phyloP scores from a whole-genome alignment of 1,140 invertebrate genomes.

The Drosophila tani region DNA sequence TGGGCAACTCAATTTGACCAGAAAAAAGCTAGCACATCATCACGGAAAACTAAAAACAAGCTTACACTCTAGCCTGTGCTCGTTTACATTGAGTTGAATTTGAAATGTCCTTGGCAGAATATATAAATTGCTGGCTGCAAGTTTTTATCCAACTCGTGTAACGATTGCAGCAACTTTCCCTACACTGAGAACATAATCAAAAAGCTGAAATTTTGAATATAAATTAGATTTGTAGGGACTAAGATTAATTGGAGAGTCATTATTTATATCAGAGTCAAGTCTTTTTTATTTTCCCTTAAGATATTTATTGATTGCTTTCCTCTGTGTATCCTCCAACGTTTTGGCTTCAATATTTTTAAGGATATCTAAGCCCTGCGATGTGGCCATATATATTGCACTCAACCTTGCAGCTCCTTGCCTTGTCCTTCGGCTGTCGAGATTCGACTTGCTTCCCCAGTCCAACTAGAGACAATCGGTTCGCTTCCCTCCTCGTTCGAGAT shows the following conservation, averaged over 20 bases:
- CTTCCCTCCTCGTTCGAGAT: conserved; percentile 21
- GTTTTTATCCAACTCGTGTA: conserved; percentile 35
- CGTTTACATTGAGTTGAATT: conserved; percentile 40
- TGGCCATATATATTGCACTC: conserved; percentile 19
- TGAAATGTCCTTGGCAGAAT: conserved; percentile 57
- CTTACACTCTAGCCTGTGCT: not conserved
- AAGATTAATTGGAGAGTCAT: not conserved
- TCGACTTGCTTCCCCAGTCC: conserved; percentile 47
- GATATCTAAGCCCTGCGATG: conserved; percentile 31
- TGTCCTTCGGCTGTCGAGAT: conserved; percentile 45
- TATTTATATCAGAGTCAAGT: no score
- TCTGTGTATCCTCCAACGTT: conserved; percentile 31
- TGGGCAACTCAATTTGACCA: conserved; percentile 15
- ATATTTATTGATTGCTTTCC: not conserved
- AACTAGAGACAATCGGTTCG: conserved; percentile 8
- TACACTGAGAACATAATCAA: not conserved
- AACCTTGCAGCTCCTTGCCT: conserved; percentile 36
- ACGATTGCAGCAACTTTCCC: conserved; percentile 2
- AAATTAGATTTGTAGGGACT: no score
- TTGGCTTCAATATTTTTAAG: conserved; percentile 66
- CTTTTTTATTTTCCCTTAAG: not conserved
- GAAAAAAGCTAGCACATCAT: conserved; percentile 31
- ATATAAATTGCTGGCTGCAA: conserved; percentile 61
- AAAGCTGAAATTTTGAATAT: no score
- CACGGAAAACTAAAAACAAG: conserved; percentile 5